Conservation (phyloP, 2,888 invertebrate genomes). For the Cactoblastis cactorum region DNA sequence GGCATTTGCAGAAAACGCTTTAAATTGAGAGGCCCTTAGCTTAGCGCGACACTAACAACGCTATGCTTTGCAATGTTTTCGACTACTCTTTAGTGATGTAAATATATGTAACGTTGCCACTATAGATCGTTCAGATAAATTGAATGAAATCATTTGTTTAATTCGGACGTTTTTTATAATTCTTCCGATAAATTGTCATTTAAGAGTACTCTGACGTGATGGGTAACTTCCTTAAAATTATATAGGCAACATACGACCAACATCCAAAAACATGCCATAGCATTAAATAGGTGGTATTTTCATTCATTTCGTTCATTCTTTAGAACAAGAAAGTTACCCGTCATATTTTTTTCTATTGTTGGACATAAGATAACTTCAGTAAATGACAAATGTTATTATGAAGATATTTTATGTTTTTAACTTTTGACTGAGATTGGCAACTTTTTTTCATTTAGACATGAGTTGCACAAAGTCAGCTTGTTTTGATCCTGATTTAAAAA, state of each 20-base stretch:
- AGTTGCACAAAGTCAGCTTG: conserved; percentile 9
- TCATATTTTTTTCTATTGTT: background rate
- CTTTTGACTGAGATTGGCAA: conserved; percentile 2
- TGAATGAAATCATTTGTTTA: too few relatives aligned
- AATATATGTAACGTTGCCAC: too few relatives aligned
- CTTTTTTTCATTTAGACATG: background rate
- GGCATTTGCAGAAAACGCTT: background rate
- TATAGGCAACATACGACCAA: too few relatives aligned
- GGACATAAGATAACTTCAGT: background rate
- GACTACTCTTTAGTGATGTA: conserved; percentile 4
- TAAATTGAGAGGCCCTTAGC: background rate
- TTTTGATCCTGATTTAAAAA: background rate
- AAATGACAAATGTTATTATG: background rate
- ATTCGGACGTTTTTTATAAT: too few relatives aligned
- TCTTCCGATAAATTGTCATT: background rate
- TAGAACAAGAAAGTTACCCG: background rate
- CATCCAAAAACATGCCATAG: too few relatives aligned
- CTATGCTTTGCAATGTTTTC: conserved; percentile 9
- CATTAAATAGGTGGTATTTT: too few relatives aligned
- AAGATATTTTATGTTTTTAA: background rate
- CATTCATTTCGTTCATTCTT: background rate
- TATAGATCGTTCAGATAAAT: too few relatives aligned
- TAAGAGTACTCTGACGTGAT: background rate
- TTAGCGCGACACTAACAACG: conserved; percentile 7
- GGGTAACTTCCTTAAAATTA: background rate